Percentiles rank a stretch among this genome's conserved stretches.
These are phyloP conservation scores for Semnornis frantzii DNA, from an alignment of 2,113 vertebrate species.

Conservation along the genomic window DNA sequence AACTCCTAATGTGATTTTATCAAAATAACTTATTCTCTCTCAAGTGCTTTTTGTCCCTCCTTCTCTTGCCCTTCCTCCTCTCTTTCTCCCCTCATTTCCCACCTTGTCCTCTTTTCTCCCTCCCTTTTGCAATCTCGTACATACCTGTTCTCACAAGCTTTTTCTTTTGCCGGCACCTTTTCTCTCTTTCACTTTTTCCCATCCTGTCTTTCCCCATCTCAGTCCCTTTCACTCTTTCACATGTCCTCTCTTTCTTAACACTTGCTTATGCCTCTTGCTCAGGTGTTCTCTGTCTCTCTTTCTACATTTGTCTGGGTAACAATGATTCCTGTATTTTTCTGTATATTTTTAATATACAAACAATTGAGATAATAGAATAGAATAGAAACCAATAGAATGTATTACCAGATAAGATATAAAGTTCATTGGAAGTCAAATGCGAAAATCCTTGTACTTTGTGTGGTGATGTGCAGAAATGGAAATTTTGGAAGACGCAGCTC, in stretches of 20 bases:
- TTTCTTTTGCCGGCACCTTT: neutral
- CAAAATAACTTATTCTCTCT: neutral
- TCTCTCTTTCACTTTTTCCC: neutral
- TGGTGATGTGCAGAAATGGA: neutral
- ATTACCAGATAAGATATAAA: neutral
- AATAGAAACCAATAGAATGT: neutral
- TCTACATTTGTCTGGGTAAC: neutral
- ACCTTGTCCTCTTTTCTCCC: neutral
- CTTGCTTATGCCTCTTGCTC: neutral
- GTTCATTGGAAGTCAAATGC: neutral
- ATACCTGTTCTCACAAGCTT: neutral
- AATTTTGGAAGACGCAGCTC: neutral
- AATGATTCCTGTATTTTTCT: neutral
- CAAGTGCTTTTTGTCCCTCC: neutral
- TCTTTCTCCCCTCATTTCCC: rapidly evolving
- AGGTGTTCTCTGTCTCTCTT: neutral
- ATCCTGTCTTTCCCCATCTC: neutral
- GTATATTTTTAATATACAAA: neutral
- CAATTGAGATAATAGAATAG: neutral
- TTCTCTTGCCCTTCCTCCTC: neutral
- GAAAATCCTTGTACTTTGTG: neutral
- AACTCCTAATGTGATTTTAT: neutral
- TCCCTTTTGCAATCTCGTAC: neutral
- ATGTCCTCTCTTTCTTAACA: rapidly evolving
- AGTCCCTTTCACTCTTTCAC: neutral